Conservation (phyloP, 2,888 invertebrate species). For the Pomacea canaliculata region DNA sequence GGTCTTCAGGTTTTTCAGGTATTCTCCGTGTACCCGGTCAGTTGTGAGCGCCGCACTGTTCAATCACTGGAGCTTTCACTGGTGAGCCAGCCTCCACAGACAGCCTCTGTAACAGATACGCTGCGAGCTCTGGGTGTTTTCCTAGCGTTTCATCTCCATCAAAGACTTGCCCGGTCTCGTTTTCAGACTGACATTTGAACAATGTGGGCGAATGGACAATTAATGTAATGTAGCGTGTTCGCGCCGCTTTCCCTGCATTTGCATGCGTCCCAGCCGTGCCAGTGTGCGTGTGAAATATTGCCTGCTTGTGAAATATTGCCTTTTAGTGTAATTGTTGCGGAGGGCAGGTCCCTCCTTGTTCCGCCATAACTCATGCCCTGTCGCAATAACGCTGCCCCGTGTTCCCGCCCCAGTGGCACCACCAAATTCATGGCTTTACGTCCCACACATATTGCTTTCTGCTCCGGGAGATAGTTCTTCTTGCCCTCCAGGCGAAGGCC, state of each 20-base stretch:
- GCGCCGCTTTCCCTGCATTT: slow-evolving; percentile 16
- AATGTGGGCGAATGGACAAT: slow-evolving; percentile 23
- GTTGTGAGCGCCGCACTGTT: no score
- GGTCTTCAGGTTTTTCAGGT: no score
- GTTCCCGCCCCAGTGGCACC: no score
- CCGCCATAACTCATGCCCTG: slow-evolving; percentile 14
- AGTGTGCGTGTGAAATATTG: neutral
- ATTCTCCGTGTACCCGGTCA: no score
- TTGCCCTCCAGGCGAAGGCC: no score
- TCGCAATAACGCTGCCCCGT: no score
- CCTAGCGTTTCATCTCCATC: slow-evolving; percentile 18
- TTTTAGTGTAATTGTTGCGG: slow-evolving; percentile 24
- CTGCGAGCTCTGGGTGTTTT: slow-evolving; percentile 12
- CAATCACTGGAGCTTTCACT: no score
- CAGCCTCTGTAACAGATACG: no score
- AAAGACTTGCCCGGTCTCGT: slow-evolving; percentile 9
- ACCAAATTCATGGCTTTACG: no score
- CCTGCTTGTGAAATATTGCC: slow-evolving; percentile 18
- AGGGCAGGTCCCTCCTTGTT: slow-evolving; percentile 3
- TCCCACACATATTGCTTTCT: no score
- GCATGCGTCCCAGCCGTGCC: slow-evolving; percentile 10
- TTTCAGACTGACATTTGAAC: slow-evolving; percentile 17
- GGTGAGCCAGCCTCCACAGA: no score
- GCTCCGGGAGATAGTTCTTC: no score
- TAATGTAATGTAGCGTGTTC: slow-evolving; percentile 24